Conservation (phyloP, 1,140 invertebrate genomes). For the Parasteatoda tepidariorum region DNA sequence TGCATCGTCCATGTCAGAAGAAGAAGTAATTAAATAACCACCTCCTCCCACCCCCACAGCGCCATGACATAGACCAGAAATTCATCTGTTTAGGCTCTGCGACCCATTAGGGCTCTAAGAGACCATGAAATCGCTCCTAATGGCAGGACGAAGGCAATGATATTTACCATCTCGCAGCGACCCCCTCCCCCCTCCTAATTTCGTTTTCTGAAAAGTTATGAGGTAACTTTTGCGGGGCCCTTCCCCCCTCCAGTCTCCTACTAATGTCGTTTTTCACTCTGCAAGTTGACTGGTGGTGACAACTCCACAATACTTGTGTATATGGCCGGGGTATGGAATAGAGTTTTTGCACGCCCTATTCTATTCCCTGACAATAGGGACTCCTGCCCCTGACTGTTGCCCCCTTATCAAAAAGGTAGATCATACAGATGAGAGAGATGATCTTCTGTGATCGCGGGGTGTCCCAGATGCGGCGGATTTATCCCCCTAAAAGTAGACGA, state of each 20-base stretch:
- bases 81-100: conserved; percentile 56
- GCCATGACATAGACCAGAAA: conserved; percentile 49
- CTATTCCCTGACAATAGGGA: conserved; percentile 41
- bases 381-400: conserved; percentile 55
- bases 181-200: conserved; percentile 37
- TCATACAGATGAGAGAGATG: conserved; percentile 9
- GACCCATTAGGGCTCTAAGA: conserved; percentile 57
- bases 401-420: conserved; percentile 54
- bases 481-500: no score
- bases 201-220: conserved; percentile 57
- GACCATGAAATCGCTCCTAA: conserved; percentile 55
- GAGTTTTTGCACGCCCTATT: conserved; percentile 59
- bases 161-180: conserved; percentile 56
- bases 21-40: conserved; percentile 57
- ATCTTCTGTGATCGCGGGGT: background rate
- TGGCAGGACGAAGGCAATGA: conserved; percentile 53
- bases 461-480: conserved; percentile 3
- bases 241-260: background rate
- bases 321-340: conserved; percentile 1
- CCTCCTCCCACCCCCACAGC: conserved; percentile 4
- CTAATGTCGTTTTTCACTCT: conserved; percentile 53
- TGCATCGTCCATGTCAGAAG: background rate
- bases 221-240: conserved; percentile 27
- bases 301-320: conserved; percentile 49
- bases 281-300: conserved; percentile 57